Evolutionary conservation across 2,797 vertebrate species (phyloP).

Genomic region (Spinus olivaceus): DNA sequence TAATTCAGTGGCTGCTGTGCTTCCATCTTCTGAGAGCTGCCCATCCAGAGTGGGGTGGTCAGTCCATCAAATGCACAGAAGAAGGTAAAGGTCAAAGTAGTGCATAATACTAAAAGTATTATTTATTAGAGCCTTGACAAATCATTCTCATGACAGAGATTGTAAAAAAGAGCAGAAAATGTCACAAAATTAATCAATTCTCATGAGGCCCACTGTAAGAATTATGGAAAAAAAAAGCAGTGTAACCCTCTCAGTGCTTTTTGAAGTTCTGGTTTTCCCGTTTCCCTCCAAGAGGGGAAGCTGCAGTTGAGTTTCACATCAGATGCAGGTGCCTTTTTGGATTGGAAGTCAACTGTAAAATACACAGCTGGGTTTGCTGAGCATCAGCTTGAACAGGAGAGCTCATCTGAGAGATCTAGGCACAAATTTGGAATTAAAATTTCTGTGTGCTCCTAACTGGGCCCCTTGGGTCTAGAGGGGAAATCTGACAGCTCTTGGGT

Average conservation of each 20-base stretch:
- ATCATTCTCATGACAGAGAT: slow-evolving; percentile 57
- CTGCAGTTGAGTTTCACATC: neutral
- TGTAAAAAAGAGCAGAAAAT: slow-evolving; percentile 71
- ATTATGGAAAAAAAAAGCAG: neutral
- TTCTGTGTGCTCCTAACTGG: neutral
- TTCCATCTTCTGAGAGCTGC: neutral
- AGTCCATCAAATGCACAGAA: slow-evolving; percentile 33
- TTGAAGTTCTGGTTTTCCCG: neutral
- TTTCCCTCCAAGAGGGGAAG: neutral
- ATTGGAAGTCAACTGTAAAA: neutral
- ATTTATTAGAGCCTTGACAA: slow-evolving; percentile 54
- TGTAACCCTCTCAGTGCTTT: neutral
- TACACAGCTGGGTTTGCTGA: neutral
- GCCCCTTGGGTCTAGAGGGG: neutral
- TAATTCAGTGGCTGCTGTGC: neutral
- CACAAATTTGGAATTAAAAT: neutral
- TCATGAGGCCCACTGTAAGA: neutral
- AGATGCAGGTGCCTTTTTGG: neutral
- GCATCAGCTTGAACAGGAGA: neutral
- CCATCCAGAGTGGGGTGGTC: slow-evolving; percentile 11
- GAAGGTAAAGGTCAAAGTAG: slow-evolving; percentile 38
- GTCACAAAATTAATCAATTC: slow-evolving; percentile 68
- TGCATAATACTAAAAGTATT: slow-evolving; percentile 59
- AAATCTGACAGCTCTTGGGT: neutral
- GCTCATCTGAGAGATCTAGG: neutral